Conservation (phyloP, 2,888 invertebrate genomes). For the Trichopoda pennipes region DNA sequence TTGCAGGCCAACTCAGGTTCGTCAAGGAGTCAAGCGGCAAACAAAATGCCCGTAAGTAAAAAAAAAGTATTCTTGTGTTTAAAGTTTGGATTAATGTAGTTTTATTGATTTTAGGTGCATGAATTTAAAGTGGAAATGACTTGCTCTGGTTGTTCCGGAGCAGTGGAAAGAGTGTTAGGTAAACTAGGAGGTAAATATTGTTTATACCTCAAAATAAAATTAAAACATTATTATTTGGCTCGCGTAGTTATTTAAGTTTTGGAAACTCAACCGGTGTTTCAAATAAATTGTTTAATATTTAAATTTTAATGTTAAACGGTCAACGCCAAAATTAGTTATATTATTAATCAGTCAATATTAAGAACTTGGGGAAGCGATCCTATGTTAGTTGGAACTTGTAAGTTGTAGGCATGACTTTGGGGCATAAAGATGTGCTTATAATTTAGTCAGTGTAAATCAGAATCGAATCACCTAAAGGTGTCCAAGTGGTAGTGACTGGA, state of each 20-base stretch:
- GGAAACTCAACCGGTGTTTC: too few species aligned
- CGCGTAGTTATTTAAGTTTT: too few species aligned
- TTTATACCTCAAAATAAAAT: background rate
- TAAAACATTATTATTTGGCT: too few species aligned
- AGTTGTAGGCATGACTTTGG: too few species aligned
- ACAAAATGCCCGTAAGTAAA: conserved; percentile 75
- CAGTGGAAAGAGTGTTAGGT: conserved; percentile 91
- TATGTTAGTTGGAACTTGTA: too few species aligned
- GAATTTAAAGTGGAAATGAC: conserved; percentile 96
- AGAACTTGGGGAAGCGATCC: too few species aligned
- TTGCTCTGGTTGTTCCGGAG: conserved; percentile 95
- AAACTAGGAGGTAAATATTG: conserved; percentile 86
- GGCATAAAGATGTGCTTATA: too few species aligned
- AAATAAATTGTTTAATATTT: too few species aligned
- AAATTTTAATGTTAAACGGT: too few species aligned
- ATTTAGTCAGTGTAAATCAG: too few species aligned
- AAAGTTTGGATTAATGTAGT: conserved; percentile 3
- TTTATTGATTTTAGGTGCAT: conserved; percentile 82
- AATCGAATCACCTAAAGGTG: background rate
- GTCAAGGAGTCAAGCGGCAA: conserved; percentile 71
- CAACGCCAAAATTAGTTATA: too few species aligned
- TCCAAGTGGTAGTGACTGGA: background rate
- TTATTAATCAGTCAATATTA: too few species aligned
- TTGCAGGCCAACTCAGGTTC: conserved; percentile 72
- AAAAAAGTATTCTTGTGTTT: background rate